Percentiles rank a stretch among this genome's conserved stretches.
Conservation (phyloP, 2,113 vertebrate genomes). For the Geococcyx californianus region DNA sequence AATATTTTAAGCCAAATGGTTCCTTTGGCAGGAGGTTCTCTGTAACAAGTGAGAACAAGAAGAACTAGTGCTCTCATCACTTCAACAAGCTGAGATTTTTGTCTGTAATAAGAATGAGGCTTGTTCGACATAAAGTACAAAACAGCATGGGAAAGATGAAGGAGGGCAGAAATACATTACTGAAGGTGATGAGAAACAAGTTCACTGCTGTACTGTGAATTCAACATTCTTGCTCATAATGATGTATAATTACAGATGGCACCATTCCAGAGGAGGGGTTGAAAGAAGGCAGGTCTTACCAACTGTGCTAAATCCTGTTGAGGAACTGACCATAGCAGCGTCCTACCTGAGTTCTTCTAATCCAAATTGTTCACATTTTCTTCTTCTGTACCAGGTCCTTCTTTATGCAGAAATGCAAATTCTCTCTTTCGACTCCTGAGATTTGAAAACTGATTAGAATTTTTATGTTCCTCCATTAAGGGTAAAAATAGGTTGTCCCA, state of each 20-base stretch:
- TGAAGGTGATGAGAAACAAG: constrained; percentile 44
- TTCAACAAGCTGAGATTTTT: constrained; percentile 31
- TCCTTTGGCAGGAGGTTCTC: constrained; percentile 49
- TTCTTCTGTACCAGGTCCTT: not conserved
- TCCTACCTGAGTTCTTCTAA: not conserved
- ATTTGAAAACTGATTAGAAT: constrained; percentile 39
- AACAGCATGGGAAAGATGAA: constrained; percentile 7
- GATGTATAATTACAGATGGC: constrained; percentile 40
- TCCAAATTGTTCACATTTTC: not conserved
- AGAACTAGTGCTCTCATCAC: constrained; percentile 31
- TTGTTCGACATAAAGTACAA: constrained; percentile 43
- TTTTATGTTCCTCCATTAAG: not conserved
- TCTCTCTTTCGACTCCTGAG: not conserved
- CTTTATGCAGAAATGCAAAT: constrained; percentile 59
- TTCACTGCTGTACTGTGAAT: constrained; percentile 19
- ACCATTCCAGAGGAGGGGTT: not conserved
- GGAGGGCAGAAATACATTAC: constrained; percentile 46
- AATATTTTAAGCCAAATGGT: constrained; percentile 21
- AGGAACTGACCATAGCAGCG: constrained; percentile 5
- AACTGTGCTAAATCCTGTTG: not conserved
- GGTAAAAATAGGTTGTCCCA: constrained; percentile 36
- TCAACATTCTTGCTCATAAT: constrained; percentile 17
- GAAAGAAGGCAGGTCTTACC: not conserved
- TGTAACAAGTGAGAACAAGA: constrained; percentile 37
- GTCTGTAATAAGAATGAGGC: constrained; percentile 50